Evolutionary conservation across 1,140 invertebrate genomes (phyloP).

Genomic region (Eulimnadia texana): DNA sequence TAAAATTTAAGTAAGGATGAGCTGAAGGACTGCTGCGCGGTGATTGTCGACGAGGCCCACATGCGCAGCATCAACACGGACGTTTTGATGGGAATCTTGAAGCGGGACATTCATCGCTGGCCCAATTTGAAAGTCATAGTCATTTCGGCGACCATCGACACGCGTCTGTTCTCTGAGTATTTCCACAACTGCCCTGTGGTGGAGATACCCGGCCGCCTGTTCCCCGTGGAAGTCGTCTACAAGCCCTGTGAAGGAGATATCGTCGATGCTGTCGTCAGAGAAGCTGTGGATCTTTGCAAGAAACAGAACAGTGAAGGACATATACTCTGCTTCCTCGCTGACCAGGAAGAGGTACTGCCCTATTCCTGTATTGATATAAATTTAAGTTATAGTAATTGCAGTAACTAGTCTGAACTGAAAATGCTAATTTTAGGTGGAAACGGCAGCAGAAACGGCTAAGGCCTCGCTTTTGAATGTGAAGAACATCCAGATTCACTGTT

Average conservation of each 20-base stretch:
- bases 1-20: conserved; percentile 60
- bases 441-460: neutral
- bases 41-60: conserved; percentile 83
- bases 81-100: conserved; percentile 72
- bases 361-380: too few relatives aligned
- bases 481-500: neutral
- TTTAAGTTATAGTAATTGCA: too few relatives aligned
- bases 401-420: too few relatives aligned
- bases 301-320: neutral
- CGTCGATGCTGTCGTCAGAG: conserved; percentile 63
- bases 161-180: conserved; percentile 59
- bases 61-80: conserved; percentile 85
- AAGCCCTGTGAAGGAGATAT: conserved; percentile 7
- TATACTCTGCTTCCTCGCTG: conserved; percentile 93
- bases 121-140: conserved; percentile 64
- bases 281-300: neutral
- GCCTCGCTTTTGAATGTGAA: conserved; percentile 38
- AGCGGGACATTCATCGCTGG: conserved; percentile 56
- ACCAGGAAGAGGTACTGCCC: conserved; percentile 40
- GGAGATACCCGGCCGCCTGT: conserved; percentile 60
- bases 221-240: conserved; percentile 59
- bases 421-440: too few relatives aligned
- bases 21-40: conserved; percentile 75
- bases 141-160: conserved; percentile 86
- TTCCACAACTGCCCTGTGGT: conserved; percentile 59